Base-by-base conservation (phyloP, 2,797 vertebrate species). In the Macroramphosus scolopax region DNA sequence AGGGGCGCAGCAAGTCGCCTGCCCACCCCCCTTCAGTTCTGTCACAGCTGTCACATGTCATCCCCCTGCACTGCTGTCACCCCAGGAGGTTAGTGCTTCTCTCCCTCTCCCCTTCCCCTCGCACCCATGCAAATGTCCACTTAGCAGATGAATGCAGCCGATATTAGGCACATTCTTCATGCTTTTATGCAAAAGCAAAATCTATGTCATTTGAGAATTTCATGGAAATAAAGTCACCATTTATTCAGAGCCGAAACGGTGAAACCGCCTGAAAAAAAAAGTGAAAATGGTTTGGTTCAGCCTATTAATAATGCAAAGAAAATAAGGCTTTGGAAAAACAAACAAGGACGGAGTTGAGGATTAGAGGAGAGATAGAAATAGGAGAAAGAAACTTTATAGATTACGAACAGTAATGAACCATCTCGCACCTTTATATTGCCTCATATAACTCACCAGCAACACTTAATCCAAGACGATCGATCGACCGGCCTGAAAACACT, bases 41-140 rank as follows among this genome's bases (percentile, higher is more conserved):
- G 95, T 97, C 96, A 96, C 95, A 95, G 94, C 96, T 98, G 95
- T 97, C 96, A 98, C 90, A 95, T 97, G 94, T 97, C 96, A 98
- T 94, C 92, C 90, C 89, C 90, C 89, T 90, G 90, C 89, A 92
- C 92, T 89, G 91, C 92, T 95, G 93, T 96, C 95, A 95, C 95
- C 89, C 92, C 92, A 67, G 94, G 95, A 96, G 94, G 92, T 92
- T 89, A 84, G 87, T 64, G 86, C 86, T 84, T 90, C 89, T 83
- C 88, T 86, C 85, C 81, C 78, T 77, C 81, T 80, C 73, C 63
- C 72, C 76, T 71, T 46, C 57, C 49, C 73, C 66, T 87, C 78
- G 89, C 84, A 91, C 92, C 92, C 48, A 96, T 97, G 96, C 94
- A 98, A 98, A 97, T 97, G 95, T 96, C 95, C 94, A 97, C 95